These are phyloP conservation scores for Delia radicum DNA, from an alignment of 1,140 invertebrate genomes.

Conservation along the genomic window DNA sequence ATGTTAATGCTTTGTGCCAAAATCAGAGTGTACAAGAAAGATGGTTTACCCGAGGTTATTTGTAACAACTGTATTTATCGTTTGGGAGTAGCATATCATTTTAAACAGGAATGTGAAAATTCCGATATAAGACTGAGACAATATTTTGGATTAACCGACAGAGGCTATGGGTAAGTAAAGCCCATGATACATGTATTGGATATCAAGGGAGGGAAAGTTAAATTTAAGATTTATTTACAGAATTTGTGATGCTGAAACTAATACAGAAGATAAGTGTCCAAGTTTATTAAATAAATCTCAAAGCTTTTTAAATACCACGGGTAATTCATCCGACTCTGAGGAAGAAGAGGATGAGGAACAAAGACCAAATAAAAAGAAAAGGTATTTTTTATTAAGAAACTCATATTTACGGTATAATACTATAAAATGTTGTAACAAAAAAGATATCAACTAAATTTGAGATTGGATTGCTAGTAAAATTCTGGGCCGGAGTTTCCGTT, in stretches of 20 bases:
- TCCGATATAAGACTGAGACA: slow-evolving; percentile 64
- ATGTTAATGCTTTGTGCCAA: slow-evolving; percentile 67
- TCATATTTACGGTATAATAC: no score
- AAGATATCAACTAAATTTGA: no score
- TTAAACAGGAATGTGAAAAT: slow-evolving; percentile 67
- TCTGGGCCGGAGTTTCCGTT: no score
- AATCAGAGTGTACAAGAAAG: slow-evolving; percentile 63
- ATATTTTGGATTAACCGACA: slow-evolving; percentile 60
- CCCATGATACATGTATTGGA: background rate
- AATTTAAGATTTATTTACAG: background rate
- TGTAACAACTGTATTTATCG: slow-evolving; percentile 68
- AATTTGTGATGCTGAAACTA: slow-evolving; percentile 48
- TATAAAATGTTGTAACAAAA: no score
- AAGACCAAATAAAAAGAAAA: slow-evolving; percentile 15
- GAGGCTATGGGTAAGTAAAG: slow-evolving; percentile 33
- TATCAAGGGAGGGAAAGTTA: background rate
- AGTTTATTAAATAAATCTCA: background rate
- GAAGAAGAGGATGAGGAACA: slow-evolving; percentile 43
- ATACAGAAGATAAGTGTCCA: slow-evolving; percentile 39
- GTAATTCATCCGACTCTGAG: slow-evolving; percentile 5
- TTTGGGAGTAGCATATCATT: slow-evolving; percentile 66
- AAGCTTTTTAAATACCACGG: background rate
- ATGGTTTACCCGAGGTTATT: slow-evolving; percentile 66
- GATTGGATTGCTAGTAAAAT: no score
- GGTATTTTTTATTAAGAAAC: background rate